phyloP scores from a whole-genome alignment of 2,797 vertebrate species.

The Alca torda region DNA sequence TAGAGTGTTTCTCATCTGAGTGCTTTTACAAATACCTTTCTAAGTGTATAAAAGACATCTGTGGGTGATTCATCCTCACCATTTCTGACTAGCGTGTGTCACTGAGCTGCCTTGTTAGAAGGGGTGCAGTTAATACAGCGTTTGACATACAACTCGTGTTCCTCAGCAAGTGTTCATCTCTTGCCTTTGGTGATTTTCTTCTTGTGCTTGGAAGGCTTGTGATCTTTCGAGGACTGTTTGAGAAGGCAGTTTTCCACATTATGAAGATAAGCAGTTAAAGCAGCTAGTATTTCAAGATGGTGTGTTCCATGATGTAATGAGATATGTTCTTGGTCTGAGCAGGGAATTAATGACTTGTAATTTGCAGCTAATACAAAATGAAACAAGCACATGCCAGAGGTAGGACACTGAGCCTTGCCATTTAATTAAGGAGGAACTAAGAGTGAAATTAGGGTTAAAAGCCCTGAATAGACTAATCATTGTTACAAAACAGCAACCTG shows the following conservation, averaged over 20 bases:
- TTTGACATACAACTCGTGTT: not conserved
- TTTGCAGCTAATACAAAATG: not conserved
- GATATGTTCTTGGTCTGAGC: not conserved
- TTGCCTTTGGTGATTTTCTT: not conserved
- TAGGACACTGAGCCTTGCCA: not conserved
- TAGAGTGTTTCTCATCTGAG: not conserved
- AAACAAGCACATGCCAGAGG: not conserved
- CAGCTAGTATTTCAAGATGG: not conserved
- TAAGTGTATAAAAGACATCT: not conserved
- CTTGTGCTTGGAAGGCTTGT: not conserved
- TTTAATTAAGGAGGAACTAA: slow-evolving; percentile 15
- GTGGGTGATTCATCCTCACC: not conserved
- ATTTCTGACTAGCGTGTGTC: not conserved
- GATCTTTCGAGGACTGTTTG: not conserved
- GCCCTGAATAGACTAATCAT: not conserved
- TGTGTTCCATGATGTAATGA: not conserved
- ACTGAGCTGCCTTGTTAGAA: not conserved
- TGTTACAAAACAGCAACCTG: not conserved
- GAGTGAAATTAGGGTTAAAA: slow-evolving; percentile 22
- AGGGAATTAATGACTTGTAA: slow-evolving; percentile 17
- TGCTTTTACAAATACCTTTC: not conserved
- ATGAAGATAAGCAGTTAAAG: not conserved
- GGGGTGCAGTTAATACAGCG: not conserved
- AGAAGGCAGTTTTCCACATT: not conserved
- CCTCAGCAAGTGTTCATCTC: not conserved